Percentiles rank a stretch among this genome's conserved stretches.
Conservation (phyloP, 2,888 invertebrate genomes). For the Lasioglossum malachurum region DNA sequence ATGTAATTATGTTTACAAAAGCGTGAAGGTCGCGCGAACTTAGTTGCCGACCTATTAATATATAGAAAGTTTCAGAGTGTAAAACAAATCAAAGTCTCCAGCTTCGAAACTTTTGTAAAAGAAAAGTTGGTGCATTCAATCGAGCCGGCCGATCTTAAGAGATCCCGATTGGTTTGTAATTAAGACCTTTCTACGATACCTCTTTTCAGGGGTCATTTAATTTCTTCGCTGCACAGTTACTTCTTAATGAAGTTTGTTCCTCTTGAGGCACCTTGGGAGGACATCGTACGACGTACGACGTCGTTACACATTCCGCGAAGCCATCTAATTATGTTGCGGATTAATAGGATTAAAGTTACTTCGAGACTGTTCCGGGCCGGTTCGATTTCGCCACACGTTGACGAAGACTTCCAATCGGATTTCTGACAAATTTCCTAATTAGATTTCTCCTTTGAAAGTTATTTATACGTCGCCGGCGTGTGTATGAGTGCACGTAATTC, state of each 20-base stretch:
- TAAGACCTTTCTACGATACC: background rate
- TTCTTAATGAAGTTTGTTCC: background rate
- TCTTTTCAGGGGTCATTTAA: background rate
- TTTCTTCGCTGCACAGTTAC: background rate
- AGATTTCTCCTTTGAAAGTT: background rate
- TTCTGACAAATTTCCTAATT: constrained; percentile 10
- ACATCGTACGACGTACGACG: background rate
- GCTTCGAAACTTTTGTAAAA: background rate
- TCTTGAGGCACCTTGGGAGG: background rate
- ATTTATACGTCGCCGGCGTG: background rate
- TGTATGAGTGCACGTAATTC: background rate
- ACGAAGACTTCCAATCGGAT: constrained; percentile 2
- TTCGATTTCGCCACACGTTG: background rate
- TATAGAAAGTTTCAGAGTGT: background rate
- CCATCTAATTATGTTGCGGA: constrained; percentile 7
- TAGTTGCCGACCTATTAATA: background rate
- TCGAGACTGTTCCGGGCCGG: background rate
- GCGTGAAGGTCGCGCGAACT: background rate
- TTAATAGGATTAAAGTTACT: background rate
- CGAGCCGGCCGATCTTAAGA: background rate
- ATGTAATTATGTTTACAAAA: background rate
- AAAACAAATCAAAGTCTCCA: background rate
- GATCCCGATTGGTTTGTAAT: background rate
- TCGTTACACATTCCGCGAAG: constrained; percentile 5
- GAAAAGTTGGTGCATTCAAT: background rate